Evolutionary conservation across 37 sponge, comb jelly and placozoan genomes (phyloP), one percentile per base, ranked within the genome.

Genomic region (Chondrilla cf. caribensis): DNA sequence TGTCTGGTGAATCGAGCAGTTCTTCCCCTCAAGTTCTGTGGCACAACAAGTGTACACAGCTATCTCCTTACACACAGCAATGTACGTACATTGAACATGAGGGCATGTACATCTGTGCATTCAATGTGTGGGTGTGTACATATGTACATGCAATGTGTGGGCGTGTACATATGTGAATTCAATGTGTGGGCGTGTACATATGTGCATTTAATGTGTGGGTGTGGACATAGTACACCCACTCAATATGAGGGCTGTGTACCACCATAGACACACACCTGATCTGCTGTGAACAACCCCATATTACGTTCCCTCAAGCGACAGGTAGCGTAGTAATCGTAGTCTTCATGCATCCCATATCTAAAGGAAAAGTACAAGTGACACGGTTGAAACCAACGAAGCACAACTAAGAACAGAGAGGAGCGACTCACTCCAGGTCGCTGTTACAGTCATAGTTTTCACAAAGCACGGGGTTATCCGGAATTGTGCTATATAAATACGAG

Each of bases 321-420:
- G 79, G 90, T 83, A 42, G 80, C 66, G 90, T 98, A 98, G 81
- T 96, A 96, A 78, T 89, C 86, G 72, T 79, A 98, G 42, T 75
- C 58, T 84, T 98, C 99, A 76, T 98, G 95, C 99, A 98, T 95
- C 11, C 99, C 99, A 60, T 82, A 93, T 68, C 93, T 95, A 40
- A 81, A 31, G 38, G 15, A 35, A 64, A 72, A n/a, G n/a, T n/a
- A 36, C 14, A 54, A 19, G 42, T 26, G 14, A 79, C 43, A 51
- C 44, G n/a, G 0, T 11, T 7, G 43, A 28, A 0, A 24, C 43
- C 24, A 62, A 67, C n/a, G n/a, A 59, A 17, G 38, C 17, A 38
- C 4, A 22, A 18, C 22, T 8, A 24, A 41, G 36, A 24, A 31
- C 26, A 33, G 3, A 51, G 17, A 54, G 57, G 2, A n/a, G n/a